Base-by-base conservation (phyloP, 1,140 invertebrate species). In the Rhagoletis pomonella region DNA sequence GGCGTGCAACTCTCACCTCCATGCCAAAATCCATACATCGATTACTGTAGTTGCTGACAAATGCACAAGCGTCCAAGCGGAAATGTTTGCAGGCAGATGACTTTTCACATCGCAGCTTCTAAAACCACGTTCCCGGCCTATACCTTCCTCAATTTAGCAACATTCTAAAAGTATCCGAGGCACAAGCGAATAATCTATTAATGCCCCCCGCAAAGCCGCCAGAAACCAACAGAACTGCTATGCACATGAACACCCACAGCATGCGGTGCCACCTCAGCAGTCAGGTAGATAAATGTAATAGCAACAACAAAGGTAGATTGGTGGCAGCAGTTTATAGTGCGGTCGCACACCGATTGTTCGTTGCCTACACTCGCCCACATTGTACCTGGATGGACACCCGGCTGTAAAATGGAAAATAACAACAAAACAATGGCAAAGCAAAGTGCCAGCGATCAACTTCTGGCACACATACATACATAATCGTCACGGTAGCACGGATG, bases 101-200 rank as follows among this genome's bases (percentile, higher is more conserved):
- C 4, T 67, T 67, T 29, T 67, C n/a, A 67, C 64, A 67, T 19
- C 29, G 5, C 60, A 6, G 60, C 60, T 3, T 9, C 50, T 55
- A 19, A 65, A 39, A 39, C 29, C 19, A 29, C 4, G 6, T 65
- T 17, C 39, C 9, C 12, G 12, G 10, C 9, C 60, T 4, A 62
- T 14, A 6, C 60, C 64, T 67, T 67, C n/a, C 3, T 10, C n/a
- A n/a, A n/a, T n/a, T n/a, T n/a, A n/a, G n/a, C 64, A 19, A 67
- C 64, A 39, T 67, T 69, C 12, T 69, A 55, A 77, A 77, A 77
- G 19, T 47, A 55, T 50, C 44, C n/a, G 44, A 7, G 69, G 44
- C 17, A n/a, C 12, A 50, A 19, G 69, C 50, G 47, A 77, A 77
- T 47, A 77, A 77, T 77, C 69, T 77, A 55, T 50, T 77, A 14